Evolutionary conservation across 2,113 vertebrate genomes (phyloP), one percentile per base, ranked within the genome.

Genomic region (Dicerorhinus sumatrensis): DNA sequence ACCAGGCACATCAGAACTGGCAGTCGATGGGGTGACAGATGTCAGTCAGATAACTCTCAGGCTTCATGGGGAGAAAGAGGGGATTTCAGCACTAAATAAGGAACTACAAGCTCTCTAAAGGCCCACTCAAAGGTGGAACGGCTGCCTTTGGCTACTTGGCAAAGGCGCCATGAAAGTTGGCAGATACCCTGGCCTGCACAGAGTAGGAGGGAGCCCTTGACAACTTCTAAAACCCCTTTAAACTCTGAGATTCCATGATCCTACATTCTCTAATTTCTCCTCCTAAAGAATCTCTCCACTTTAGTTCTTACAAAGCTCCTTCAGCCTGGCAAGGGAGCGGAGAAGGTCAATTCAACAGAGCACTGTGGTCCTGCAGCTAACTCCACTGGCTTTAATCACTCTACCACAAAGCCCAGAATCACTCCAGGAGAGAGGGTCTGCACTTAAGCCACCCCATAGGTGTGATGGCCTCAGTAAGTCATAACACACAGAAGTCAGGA

Each of bases 281-380:
- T 62, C 65, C 70, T 46, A 65, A 56, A 95, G 27, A 92, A 75
- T 4, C 14, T 63, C 69, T 89, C 27, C 25, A 42, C 42, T 62
- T 75, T 65, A 79, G 58, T 54, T 75, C 76, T 93, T 75, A 73
- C 12, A 73, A 91, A 96, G 80, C 51, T 82, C 33, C 95, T 83
- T 86, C 23, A 13, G n/a, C 93, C 33, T 95, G 56, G 79, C 21
- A 31, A 75, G 36, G 77, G 51, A n/a, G 2, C 8, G 17, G 20
- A 48, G 3, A 70, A 18, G 36, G 83, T 48, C 27, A 65, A 89
- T 29, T 76, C 29, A 79, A 70, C 33, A 91, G 60, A n/a, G 60
- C 6, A 73, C 0, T 80, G 17, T 73, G n/a, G 51, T 36, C 69
- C 69, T 89, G 21, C 3, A 94, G 67, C 31, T 67, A 76, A 96